Percentiles rank a stretch among this genome's conserved stretches.
These are phyloP conservation scores for Tridacna crocea DNA, from an alignment of 2,888 invertebrate genomes.

Conservation along the genomic window DNA sequence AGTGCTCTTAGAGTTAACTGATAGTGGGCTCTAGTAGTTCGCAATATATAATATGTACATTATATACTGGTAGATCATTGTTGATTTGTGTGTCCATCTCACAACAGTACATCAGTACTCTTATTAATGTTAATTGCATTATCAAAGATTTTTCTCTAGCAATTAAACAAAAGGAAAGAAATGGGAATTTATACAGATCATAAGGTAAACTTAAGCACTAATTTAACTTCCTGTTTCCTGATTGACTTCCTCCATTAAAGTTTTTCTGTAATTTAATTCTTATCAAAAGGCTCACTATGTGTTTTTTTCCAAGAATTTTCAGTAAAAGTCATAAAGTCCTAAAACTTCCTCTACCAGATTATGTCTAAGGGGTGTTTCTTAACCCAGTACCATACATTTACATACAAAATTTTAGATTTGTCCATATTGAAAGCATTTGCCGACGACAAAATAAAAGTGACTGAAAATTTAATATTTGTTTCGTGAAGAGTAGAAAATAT, in stretches of 20 bases:
- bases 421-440: no score
- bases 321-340: no score
- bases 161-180: neutral
- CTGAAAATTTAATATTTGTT: no score
- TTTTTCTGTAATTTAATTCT: neutral
- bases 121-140: no score
- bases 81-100: neutral
- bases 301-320: no score
- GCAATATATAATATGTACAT: neutral
- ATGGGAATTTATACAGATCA: conserved; percentile 7
- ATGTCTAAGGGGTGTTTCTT: no score
- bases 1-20: neutral
- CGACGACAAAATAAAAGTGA: no score
- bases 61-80: neutral
- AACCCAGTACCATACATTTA: no score
- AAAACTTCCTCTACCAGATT: no score
- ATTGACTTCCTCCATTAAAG: neutral
- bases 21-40: neutral
- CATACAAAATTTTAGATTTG: no score
- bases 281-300: neutral
- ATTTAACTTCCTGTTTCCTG: neutral
- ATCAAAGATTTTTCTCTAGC: neutral
- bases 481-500: no score
- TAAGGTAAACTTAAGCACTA: neutral
- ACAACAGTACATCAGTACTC: neutral